phyloP scores from a whole-genome alignment of 2,113 vertebrate species.

The Penelope pileata region DNA sequence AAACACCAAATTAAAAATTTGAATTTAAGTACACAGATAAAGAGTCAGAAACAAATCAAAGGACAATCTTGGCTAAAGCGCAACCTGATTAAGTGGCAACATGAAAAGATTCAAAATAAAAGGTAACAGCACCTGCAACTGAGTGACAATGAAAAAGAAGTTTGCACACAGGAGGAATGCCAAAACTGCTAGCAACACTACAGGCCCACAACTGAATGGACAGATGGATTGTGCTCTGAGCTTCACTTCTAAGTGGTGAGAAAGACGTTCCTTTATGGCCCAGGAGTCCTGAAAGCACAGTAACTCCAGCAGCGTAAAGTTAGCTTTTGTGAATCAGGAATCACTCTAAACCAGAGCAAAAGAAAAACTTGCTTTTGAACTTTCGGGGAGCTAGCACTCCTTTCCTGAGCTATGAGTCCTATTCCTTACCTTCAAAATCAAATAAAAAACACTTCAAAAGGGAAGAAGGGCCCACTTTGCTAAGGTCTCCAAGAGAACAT shows the following conservation, averaged over 20 bases:
- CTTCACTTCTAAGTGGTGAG: not conserved
- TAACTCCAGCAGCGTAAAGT: not conserved
- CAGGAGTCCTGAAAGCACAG: not conserved
- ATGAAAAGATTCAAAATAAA: not conserved
- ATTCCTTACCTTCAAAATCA: not conserved
- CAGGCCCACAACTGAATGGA: accelerated
- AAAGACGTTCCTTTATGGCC: too few species aligned
- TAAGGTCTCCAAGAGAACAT: not conserved
- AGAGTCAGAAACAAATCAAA: not conserved
- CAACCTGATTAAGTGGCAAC: not conserved
- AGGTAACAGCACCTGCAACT: not conserved
- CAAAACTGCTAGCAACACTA: not conserved
- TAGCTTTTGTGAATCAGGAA: not conserved
- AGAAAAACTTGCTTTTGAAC: not conserved
- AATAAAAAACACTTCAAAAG: not conserved
- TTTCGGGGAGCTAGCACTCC: not conserved
- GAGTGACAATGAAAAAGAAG: not conserved
- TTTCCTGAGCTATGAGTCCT: not conserved
- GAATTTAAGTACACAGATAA: not conserved
- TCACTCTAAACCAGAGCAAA: not conserved
- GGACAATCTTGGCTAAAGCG: not conserved
- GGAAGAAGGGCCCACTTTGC: not conserved
- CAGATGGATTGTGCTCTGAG: not conserved
- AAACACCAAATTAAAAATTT: not conserved
- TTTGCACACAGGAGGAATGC: not conserved